These are phyloP conservation scores for Alouatta palliata DNA, from an alignment of 2,113 vertebrate genomes.

Conservation along the genomic window DNA sequence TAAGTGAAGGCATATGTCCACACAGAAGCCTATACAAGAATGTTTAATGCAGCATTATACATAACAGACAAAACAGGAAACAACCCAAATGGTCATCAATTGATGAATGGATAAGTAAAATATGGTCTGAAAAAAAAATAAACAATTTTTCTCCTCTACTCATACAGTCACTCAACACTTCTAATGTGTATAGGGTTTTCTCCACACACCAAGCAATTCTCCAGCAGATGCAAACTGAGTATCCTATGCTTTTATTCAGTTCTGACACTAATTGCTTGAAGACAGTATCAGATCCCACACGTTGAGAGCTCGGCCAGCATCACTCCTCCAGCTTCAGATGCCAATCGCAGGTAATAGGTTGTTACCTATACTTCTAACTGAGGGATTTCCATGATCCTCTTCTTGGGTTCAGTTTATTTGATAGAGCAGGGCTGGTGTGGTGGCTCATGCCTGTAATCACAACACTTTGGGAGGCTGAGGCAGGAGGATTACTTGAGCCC, in stretches of 20 bases:
- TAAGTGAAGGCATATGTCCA: neutral
- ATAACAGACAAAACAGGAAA: neutral
- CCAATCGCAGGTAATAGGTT: too few species aligned
- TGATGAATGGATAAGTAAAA: neutral
- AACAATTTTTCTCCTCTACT: neutral
- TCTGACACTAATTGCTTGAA: neutral
- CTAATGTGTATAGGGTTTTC: too few species aligned
- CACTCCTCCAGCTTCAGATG: neutral
- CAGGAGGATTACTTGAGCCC: too few species aligned
- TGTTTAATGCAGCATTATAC: neutral
- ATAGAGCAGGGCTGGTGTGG: neutral
- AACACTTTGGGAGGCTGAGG: too few species aligned
- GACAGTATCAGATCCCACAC: neutral
- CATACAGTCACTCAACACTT: neutral
- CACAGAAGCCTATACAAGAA: neutral
- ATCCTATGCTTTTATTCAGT: neutral
- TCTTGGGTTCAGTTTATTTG: neutral
- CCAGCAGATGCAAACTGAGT: neutral
- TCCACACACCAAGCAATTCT: neutral
- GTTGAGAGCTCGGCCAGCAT: neutral
- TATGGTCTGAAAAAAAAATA: neutral
- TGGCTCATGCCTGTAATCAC: too few species aligned
- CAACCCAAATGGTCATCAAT: neutral
- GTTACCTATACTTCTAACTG: neutral
- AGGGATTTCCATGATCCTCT: neutral